Evolutionary conservation across 2,888 invertebrate genomes (phyloP), one percentile per base, ranked within the genome.

Genomic region (Linnaemya tessellans): DNA sequence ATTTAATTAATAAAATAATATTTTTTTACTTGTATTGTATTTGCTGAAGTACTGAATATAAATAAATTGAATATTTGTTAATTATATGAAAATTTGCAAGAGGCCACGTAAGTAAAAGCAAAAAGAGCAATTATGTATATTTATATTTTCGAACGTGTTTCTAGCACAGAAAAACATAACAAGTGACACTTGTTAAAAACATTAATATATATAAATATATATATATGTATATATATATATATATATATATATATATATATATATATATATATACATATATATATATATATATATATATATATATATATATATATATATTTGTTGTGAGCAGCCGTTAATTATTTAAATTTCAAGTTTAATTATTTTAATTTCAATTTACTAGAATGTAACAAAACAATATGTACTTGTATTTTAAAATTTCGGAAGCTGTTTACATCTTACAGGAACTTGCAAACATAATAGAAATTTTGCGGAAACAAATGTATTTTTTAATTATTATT

Each of bases 41-140:
- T 49, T 3, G 41, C 35, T 20, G 18, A 75, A 75, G 38, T 51
- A 11, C 30, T 62, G 49, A 1, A 51, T 60, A 68, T 18, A 18
- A 71, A 56, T 65, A 65, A 80, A 73, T 73, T 49, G 49, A 49
- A 73, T 67, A 73, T 51, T 65, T 73, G 56, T 73, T 80, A 73
- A 80, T 73, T 73, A 73, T 49, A 22, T 51, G 15, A 38, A 46
- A 70, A 64, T 7, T 62, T 30, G 1, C 18, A 58, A 49, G 15
- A 20, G 75, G 70, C 15, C 25, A 41, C 15, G 15, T 13, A 58
- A 71, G 1, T 10, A 10, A 1, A 8, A 18, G 20, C 2, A 18
- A 60, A 60, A 18, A 10, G 8, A 3, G 5, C 13, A 54, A 38
- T 7, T 22, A 25, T 1, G 15, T 30, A 67, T 5, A 11, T n/a